Evolutionary conservation across 2,797 vertebrate genomes (phyloP), one percentile per base, ranked within the genome.

Genomic region (Rhabdophis nuchalis): DNA sequence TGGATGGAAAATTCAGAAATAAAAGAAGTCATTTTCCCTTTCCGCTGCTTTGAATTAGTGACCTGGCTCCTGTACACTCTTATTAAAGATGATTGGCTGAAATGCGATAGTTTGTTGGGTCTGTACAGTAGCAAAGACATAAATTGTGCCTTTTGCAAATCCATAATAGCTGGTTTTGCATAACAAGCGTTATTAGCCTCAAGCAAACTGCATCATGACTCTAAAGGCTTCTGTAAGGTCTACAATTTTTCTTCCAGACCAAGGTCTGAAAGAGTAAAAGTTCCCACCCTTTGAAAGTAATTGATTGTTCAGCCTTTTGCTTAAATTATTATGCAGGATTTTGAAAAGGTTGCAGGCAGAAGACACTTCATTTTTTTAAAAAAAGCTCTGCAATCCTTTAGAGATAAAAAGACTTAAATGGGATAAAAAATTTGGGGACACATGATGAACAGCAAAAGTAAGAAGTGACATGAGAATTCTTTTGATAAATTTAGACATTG

Each of bases 31-130:
- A 85, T 54, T 90, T 93, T 91, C 6, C 16, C 18, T 32, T 50
- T 46, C 61, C 91, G 89, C 89, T 61, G 27, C 72, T 93, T 1
- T 20, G 52, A 94, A 95, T 90, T 4, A 16, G 32, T 50, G 88
- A 95, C 32, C 61, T 4, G 86, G 52, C 32, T 86, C 53, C 32
- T 88, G 64, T 27, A 0, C 60, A 2, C 61, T 36, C 23, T 54
- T 57, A 85, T 36, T 68, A 92, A 90, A 88, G 58, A 88, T 9
- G 61, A 90, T 92, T 92, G 57, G 88, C n/a, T 87, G 85, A n/a
- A 88, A 92, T 0, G 4, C 10, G 4, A 13, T 25, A 46, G 10
- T 82, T 82, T 82, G 41, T 41, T 82, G 20, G 36, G 0, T 52
- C 72, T 13, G 32, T 82, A 32, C 50, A 54, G 23, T 54, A 56